These are phyloP conservation scores for Chiroxiphia lanceolata DNA, from an alignment of 2,797 vertebrate genomes.

Conservation along the genomic window DNA sequence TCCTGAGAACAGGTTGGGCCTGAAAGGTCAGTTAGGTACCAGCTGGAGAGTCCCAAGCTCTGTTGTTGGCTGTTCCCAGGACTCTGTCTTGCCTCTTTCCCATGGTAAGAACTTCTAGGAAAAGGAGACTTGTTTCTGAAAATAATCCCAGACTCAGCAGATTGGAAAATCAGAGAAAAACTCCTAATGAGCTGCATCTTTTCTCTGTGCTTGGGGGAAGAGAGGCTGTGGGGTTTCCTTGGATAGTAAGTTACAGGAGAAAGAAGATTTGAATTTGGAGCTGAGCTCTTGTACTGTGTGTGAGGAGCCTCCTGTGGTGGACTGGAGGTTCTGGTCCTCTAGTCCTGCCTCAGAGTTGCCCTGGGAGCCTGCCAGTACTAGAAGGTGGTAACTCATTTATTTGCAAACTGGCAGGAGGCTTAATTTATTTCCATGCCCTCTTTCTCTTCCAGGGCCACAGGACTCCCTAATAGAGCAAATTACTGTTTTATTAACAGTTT, in stretches of 20 bases:
- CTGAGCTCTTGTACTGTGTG: neutral
- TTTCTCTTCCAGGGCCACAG: neutral
- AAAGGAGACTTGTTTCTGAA: neutral
- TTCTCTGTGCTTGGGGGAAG: neutral
- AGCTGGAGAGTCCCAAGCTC: neutral
- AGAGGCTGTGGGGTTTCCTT: neutral
- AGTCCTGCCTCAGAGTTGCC: neutral
- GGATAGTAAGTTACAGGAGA: neutral
- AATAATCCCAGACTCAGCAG: neutral
- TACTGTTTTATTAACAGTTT: neutral
- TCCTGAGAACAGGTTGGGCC: neutral
- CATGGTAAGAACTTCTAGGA: neutral
- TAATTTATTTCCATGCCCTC: neutral
- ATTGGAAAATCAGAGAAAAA: neutral
- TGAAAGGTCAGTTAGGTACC: neutral
- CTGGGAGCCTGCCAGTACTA: neutral
- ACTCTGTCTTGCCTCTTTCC: neutral
- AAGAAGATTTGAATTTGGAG: neutral
- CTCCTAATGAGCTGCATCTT: neutral
- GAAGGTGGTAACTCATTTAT: neutral
- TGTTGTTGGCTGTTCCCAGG: neutral
- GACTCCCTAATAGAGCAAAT: neutral
- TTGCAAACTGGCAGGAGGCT: neutral
- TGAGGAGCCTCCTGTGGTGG: neutral
- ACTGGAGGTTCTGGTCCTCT: neutral